phyloP scores from a whole-genome alignment of 2,797 vertebrate species.

The Tamandua tetradactyla region DNA sequence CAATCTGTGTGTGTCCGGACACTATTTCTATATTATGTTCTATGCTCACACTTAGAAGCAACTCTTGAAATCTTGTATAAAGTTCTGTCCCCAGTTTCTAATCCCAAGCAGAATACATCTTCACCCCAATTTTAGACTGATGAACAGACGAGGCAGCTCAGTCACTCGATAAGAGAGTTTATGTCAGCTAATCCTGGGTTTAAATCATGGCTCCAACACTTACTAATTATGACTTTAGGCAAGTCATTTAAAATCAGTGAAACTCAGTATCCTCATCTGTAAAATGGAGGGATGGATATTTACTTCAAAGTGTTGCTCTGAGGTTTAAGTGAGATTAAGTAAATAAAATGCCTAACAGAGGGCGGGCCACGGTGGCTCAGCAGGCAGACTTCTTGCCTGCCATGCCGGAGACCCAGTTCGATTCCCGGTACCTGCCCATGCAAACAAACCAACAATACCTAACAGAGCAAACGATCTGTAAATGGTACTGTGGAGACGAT shows the following conservation, averaged over 20 bases:
- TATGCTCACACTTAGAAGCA: not conserved
- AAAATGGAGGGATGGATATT: not conserved
- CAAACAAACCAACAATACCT: not conserved
- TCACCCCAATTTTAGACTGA: not conserved
- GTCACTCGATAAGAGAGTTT: not conserved
- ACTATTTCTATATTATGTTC: not conserved
- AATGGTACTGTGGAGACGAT: not conserved
- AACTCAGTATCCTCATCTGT: not conserved
- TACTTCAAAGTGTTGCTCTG: not conserved
- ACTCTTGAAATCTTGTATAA: conserved; percentile 15
- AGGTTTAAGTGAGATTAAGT: not conserved
- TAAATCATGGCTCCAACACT: not conserved
- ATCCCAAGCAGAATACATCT: not conserved
- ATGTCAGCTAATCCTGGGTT: not conserved
- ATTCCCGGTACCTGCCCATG: no score
- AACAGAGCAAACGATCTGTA: not conserved
- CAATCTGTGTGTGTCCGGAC: not conserved
- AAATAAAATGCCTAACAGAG: not conserved
- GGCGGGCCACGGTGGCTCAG: no score
- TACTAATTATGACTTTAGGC: not conserved
- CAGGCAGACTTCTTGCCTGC: no score
- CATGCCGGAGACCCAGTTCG: no score
- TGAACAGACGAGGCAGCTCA: not conserved
- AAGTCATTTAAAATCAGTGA: not conserved
- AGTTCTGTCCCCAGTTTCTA: conserved; percentile 19